Conservation (phyloP, 2,888 invertebrate genomes). For the Dugesia japonica region DNA sequence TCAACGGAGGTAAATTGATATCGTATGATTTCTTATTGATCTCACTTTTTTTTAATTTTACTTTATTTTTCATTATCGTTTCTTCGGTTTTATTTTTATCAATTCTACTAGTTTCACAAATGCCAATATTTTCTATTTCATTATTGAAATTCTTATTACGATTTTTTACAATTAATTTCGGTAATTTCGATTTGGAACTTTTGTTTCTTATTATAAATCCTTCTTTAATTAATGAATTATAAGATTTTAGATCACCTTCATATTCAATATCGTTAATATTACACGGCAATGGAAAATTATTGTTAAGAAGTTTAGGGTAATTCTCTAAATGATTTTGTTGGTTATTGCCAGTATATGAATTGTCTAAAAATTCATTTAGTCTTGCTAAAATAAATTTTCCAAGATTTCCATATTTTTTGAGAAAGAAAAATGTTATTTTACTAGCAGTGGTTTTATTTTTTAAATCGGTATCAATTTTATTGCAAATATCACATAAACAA, state of each 20-base stretch:
- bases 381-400: constrained; percentile 10
- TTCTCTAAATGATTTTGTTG: background rate
- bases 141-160: background rate
- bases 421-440: background rate
- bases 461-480: background rate
- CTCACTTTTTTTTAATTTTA: background rate
- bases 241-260: background rate
- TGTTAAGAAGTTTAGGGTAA: background rate
- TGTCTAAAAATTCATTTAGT: background rate
- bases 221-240: background rate
- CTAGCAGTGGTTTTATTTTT: background rate
- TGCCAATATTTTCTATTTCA: background rate
- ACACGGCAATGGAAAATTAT: background rate
- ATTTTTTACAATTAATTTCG: background rate
- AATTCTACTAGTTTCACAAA: background rate
- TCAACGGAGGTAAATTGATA: background rate
- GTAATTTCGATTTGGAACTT: constrained; percentile 5
- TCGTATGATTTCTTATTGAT: background rate
- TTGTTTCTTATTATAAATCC: background rate
- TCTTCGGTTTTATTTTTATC: background rate
- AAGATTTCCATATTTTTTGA: background rate
- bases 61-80: background rate
- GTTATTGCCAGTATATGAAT: background rate
- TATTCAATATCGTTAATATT: background rate
- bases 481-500: background rate